A percentile compares a stretch with the other conserved stretches of the same genome.
Evolutionary conservation across 2,113 vertebrate species (phyloP).

Genomic region (Larimichthys crocea): DNA sequence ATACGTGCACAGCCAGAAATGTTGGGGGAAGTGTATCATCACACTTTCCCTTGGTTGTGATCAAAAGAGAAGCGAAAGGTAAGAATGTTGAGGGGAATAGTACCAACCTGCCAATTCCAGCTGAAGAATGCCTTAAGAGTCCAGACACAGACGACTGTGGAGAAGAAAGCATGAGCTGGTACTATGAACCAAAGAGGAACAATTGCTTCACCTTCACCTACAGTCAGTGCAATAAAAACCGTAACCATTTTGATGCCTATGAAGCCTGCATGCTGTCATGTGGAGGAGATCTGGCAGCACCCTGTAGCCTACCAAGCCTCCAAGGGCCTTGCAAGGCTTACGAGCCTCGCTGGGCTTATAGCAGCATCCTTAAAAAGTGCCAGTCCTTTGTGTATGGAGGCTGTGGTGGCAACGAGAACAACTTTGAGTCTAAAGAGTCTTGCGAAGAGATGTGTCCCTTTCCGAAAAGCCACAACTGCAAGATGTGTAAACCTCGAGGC

Average conservation of each 20-base stretch:
- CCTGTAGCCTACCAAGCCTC: slow-evolving; percentile 91
- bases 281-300: slow-evolving; percentile 88
- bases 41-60: slow-evolving; percentile 92
- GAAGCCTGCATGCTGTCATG: slow-evolving; percentile 93
- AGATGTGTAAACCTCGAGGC: slow-evolving; percentile 90
- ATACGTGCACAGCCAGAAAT: slow-evolving; percentile 94
- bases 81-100: slow-evolving; percentile 72
- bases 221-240: slow-evolving; percentile 93
- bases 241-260: slow-evolving; percentile 93
- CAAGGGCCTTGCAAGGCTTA: slow-evolving; percentile 97
- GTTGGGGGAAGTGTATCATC: slow-evolving; percentile 87
- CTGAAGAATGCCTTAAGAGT: slow-evolving; percentile 91
- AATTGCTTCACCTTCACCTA: slow-evolving; percentile 97
- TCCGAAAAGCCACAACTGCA: slow-evolving; percentile 91
- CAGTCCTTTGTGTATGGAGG: slow-evolving; percentile 96
- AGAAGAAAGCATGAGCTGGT: slow-evolving; percentile 94
- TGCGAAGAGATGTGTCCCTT: slow-evolving; percentile 97
- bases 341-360: slow-evolving; percentile 95
- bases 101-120: slow-evolving; percentile 87
- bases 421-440: slow-evolving; percentile 94
- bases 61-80: slow-evolving; percentile 81
- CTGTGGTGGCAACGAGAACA: slow-evolving; percentile 96
- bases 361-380: slow-evolving; percentile 89
- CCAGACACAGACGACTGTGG: slow-evolving; percentile 92
- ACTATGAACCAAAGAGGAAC: slow-evolving; percentile 95